phyloP scores from a whole-genome alignment of 1,140 invertebrate species.

The Dendroctonus ponderosae region DNA sequence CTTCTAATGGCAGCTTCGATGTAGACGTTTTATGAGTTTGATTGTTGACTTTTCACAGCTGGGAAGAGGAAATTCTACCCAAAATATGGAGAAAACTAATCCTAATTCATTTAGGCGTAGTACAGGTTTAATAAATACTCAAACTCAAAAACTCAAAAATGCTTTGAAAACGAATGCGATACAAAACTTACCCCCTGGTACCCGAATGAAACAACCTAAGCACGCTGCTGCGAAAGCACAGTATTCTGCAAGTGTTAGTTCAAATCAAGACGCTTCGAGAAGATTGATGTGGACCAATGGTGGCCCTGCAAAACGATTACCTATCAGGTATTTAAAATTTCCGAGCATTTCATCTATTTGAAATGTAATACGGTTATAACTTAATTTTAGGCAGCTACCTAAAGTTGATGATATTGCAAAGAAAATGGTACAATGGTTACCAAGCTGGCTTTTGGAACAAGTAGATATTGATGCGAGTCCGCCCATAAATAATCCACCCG shows the following conservation, averaged over 20 bases:
- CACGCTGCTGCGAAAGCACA: neutral
- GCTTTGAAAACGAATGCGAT: neutral
- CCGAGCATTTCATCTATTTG: neutral
- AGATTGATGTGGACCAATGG: constrained; percentile 20
- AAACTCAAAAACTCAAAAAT: neutral
- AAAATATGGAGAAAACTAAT: too few species aligned
- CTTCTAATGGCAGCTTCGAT: too few species aligned
- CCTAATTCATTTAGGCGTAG: too few species aligned
- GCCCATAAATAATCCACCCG: constrained; percentile 26
- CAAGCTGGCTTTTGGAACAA: constrained; percentile 36
- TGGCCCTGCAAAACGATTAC: neutral
- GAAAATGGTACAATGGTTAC: constrained; percentile 31
- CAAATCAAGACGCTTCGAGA: neutral
- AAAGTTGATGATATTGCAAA: constrained; percentile 19
- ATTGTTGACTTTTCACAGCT: too few species aligned
- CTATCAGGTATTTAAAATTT: constrained; percentile 3
- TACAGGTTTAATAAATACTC: neutral
- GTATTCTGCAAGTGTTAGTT: neutral
- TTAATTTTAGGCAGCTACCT: neutral
- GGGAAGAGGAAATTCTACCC: too few species aligned
- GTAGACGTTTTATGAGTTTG: too few species aligned
- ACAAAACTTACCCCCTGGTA: neutral
- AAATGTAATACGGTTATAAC: neutral
- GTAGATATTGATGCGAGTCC: constrained; percentile 23
- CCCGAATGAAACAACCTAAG: neutral